Conservation (phyloP, 2,797 vertebrate genomes). For the Ptychobarbus kaznakovi region DNA sequence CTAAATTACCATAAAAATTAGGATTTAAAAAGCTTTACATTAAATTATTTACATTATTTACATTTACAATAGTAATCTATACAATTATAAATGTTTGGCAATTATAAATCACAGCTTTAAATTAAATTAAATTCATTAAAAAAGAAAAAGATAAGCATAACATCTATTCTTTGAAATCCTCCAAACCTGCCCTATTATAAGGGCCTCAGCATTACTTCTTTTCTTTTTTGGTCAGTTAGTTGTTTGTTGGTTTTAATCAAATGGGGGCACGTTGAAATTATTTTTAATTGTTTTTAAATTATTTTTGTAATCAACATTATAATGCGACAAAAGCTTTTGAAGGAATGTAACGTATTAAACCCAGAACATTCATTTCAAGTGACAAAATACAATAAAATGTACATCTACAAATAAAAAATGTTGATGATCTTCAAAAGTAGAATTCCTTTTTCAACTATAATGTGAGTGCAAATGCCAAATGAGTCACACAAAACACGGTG, state of each 20-base stretch:
- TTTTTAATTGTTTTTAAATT: background rate
- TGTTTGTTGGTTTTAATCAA: background rate
- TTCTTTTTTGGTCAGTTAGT: background rate
- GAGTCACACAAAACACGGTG: slow-evolving; percentile 58
- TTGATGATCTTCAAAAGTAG: slow-evolving; percentile 5
- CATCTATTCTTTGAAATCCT: background rate
- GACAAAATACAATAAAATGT: background rate
- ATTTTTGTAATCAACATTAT: background rate
- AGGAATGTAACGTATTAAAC: background rate
- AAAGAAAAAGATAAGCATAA: background rate
- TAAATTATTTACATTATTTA: too few relatives aligned
- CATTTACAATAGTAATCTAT: too few relatives aligned
- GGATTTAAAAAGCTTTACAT: background rate
- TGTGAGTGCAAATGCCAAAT: slow-evolving; percentile 3
- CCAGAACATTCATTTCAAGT: background rate
- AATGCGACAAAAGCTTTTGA: background rate
- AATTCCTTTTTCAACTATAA: slow-evolving; percentile 13
- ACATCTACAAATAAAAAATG: background rate
- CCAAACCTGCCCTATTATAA: background rate
- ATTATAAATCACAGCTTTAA: too few relatives aligned
- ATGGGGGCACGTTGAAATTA: background rate
- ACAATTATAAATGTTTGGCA: too few relatives aligned
- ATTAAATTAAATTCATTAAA: too few relatives aligned
- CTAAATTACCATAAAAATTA: background rate
- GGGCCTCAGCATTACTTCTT: background rate